Base-by-base conservation (phyloP, 2,113 vertebrate species). In the Nothoprocta perdicaria region DNA sequence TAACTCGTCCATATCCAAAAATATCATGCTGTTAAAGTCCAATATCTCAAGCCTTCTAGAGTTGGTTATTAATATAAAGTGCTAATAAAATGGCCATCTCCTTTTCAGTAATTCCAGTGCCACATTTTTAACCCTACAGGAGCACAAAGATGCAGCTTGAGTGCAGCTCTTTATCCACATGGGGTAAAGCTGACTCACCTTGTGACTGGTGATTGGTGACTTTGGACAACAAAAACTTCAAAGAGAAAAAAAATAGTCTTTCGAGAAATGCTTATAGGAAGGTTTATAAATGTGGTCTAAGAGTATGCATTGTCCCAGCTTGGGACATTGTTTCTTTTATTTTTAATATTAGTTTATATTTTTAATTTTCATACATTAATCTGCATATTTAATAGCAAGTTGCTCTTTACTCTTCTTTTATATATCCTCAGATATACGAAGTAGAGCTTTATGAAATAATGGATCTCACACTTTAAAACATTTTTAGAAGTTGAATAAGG, bases 1-100 rank as follows among this genome's bases (percentile, higher is more conserved):
- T 74, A 92, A 80, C 50, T 46, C 80, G 12, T 14, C 31, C 33
- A 29, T 8, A 35, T 83, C 80, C 92, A 78, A 93, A 91, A 90
- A 66, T 84, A 84, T 13, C 63, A 84, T 0, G 1, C 31, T 14
- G 27, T 45, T 8, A 0, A 35, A 77, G 69, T 15, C 40, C 6
- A 86, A 7, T 53, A 83, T 62, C 12, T 69, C 65, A 69, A 80
- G n/a, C 6, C 2, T 46, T 69, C 76, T 73, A 83, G 50, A 16
- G 35, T 6, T 74, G 23, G 41, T 74, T 83, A 90, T 90, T 65
- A 88, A 80, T 35, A 84, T 27, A 52, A 23, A 88, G 27, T 41
- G 69, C 26, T 82, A 93, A 88, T 74, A 76, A 90, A 80, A 85
- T 43, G 2, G 43, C 45, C 22, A 62, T 40, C 14, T 41, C 76